Conservation (phyloP, 35 echinoderm and acorn worm genomes). For the Stichopus chloronotus region DNA sequence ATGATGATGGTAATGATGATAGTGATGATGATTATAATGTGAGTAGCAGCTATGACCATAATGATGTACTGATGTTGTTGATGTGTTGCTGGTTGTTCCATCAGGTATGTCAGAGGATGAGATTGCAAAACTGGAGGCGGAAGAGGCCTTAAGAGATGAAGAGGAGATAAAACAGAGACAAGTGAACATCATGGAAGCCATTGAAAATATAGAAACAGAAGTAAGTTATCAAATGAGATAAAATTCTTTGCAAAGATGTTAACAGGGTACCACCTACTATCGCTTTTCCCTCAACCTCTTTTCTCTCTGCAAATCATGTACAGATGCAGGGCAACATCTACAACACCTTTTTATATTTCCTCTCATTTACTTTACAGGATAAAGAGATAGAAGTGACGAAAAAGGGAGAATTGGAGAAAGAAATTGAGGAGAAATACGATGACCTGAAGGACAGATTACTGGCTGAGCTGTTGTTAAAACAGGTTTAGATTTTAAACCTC, state of each 20-base stretch:
- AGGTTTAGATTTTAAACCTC: constrained; percentile 43
- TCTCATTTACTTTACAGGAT: constrained; percentile 49
- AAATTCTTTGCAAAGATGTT: no score
- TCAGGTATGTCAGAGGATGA: constrained; percentile 90
- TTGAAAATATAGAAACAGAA: constrained; percentile 61
- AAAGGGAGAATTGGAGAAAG: constrained; percentile 80
- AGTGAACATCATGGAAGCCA: constrained; percentile 73
- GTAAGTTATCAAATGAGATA: not conserved
- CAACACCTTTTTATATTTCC: not conserved
- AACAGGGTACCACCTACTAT: no score
- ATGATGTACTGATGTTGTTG: no score
- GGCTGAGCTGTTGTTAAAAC: constrained; percentile 84
- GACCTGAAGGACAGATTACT: constrained; percentile 55
- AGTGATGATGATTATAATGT: no score
- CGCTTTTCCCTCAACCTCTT: no score
- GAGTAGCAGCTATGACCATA: no score
- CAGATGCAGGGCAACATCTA: no score
- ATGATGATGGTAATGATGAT: no score
- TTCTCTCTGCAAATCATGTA: no score
- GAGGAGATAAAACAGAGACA: constrained; percentile 79
- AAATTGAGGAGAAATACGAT: constrained; percentile 92
- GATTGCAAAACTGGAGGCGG: constrained; percentile 71
- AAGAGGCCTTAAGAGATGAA: constrained; percentile 84
- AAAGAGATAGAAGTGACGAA: constrained; percentile 61
- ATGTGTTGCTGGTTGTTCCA: not conserved